phyloP scores from a whole-genome alignment of 1,140 invertebrate genomes.

The Pogonomyrmex barbatus region DNA sequence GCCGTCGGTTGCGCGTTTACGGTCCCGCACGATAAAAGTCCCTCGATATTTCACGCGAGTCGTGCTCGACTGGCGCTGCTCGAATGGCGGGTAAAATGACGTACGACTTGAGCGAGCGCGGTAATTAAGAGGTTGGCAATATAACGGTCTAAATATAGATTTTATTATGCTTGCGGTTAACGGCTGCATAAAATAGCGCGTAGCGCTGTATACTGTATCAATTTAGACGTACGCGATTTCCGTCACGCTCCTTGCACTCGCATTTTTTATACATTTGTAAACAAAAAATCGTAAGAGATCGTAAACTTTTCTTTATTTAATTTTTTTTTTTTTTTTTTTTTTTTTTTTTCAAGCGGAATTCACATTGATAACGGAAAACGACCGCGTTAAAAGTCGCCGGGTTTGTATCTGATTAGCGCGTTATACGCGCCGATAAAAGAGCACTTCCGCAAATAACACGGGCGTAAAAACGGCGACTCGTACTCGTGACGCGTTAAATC shows the following conservation, averaged over 20 bases:
- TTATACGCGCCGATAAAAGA: conserved; percentile 22
- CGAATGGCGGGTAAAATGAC: conserved; percentile 4
- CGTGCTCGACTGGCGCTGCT: not conserved
- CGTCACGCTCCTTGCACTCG: not conserved
- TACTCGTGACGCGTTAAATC: conserved; percentile 26
- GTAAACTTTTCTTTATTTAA: no score
- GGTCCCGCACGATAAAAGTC: conserved; percentile 29
- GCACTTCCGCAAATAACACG: conserved; percentile 32
- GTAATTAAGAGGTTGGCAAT: conserved; percentile 36
- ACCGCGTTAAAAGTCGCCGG: not conserved
- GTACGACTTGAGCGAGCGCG: conserved; percentile 27
- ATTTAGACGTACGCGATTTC: not conserved
- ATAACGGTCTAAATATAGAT: conserved; percentile 51
- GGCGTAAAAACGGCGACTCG: conserved; percentile 1
- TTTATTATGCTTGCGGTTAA: conserved; percentile 41
- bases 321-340: not conserved
- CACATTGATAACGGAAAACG: not conserved
- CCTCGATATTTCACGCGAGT: conserved; percentile 38
- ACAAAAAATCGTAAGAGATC: not conserved
- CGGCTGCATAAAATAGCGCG: not conserved
- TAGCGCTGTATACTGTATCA: not conserved
- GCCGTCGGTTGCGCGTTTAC: not conserved
- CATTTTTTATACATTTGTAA: not conserved
- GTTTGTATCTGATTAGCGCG: not conserved
- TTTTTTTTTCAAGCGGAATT: not conserved